A percentile compares a stretch with the other conserved stretches of the same genome.
These are phyloP conservation scores for Chelidonichthys spinosus DNA, from an alignment of 2,797 vertebrate species.

Conservation along the genomic window DNA sequence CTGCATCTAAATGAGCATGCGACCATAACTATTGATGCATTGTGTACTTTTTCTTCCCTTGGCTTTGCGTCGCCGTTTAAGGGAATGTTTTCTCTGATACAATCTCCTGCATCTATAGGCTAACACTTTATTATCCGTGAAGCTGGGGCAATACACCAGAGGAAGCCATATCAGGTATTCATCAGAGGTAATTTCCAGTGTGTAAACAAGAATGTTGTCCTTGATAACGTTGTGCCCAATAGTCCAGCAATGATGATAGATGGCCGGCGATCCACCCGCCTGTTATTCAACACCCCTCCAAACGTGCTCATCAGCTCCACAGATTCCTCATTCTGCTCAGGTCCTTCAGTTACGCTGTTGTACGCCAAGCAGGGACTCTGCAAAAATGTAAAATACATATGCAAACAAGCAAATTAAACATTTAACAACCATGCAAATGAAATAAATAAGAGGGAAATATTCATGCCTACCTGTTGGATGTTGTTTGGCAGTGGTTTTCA, in stretches of 20 bases:
- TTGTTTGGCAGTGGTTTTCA: constrained; percentile 35
- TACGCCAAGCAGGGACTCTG: constrained; percentile 1
- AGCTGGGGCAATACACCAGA: constrained; percentile 41
- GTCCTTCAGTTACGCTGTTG: neutral
- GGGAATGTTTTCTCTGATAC: constrained; percentile 37
- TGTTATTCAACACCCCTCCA: constrained; percentile 50
- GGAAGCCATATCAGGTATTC: constrained; percentile 57
- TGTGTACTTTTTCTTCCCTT: neutral
- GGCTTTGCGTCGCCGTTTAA: constrained; percentile 22
- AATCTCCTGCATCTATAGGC: constrained; percentile 38
- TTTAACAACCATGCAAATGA: neutral
- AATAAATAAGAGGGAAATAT: constrained; percentile 46
- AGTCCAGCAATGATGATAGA: constrained; percentile 68
- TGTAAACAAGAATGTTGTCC: constrained; percentile 71
- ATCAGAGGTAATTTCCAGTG: constrained; percentile 64
- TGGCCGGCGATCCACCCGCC: constrained; percentile 51
- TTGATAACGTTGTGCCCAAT: constrained; percentile 66
- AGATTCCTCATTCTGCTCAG: constrained; percentile 62
- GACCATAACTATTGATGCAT: neutral
- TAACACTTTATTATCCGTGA: constrained; percentile 49
- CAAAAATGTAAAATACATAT: constrained; percentile 57
- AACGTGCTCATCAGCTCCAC: constrained; percentile 42
- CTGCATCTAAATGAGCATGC: neutral
- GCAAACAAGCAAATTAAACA: constrained; percentile 34
- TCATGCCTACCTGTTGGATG: constrained; percentile 42